These are phyloP conservation scores for Bombylius discolor DNA, from an alignment of 2,888 invertebrate species.

Conservation along the genomic window DNA sequence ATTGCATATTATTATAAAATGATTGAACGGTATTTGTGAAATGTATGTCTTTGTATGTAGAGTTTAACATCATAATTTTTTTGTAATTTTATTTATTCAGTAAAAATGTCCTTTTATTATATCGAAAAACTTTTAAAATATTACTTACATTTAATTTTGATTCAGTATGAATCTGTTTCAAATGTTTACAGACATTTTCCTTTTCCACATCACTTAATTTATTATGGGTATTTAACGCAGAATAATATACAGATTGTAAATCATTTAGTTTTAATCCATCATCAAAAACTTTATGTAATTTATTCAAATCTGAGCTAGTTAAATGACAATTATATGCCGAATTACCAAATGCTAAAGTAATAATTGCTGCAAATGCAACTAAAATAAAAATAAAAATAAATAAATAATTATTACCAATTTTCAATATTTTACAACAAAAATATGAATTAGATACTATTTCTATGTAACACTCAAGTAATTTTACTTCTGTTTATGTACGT, in stretches of 20 bases:
- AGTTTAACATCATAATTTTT: too few species aligned
- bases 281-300: slow-evolving; percentile 32
- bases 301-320: slow-evolving; percentile 26
- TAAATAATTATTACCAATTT: neutral
- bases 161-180: slow-evolving; percentile 23
- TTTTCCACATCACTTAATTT: slow-evolving; percentile 39
- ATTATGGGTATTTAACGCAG: slow-evolving; percentile 56
- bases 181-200: slow-evolving; percentile 40
- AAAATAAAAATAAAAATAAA: neutral
- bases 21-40: neutral
- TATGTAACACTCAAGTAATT: too few species aligned
- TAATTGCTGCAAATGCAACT: neutral
- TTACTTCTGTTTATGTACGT: too few species aligned
- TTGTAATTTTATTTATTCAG: too few species aligned
- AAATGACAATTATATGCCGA: slow-evolving; percentile 29
- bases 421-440: neutral
- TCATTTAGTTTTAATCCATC: slow-evolving; percentile 45
- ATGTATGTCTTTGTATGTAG: neutral
- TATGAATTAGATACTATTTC: too few species aligned
- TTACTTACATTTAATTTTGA: slow-evolving; percentile 39
- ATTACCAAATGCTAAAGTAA: neutral
- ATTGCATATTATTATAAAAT: neutral
- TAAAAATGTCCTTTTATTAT: too few species aligned
- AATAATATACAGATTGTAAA: slow-evolving; percentile 54
- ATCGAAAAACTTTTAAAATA: too few species aligned